phyloP scores from a whole-genome alignment of 2,797 vertebrate species.

The Pachyuromys duprasi region DNA sequence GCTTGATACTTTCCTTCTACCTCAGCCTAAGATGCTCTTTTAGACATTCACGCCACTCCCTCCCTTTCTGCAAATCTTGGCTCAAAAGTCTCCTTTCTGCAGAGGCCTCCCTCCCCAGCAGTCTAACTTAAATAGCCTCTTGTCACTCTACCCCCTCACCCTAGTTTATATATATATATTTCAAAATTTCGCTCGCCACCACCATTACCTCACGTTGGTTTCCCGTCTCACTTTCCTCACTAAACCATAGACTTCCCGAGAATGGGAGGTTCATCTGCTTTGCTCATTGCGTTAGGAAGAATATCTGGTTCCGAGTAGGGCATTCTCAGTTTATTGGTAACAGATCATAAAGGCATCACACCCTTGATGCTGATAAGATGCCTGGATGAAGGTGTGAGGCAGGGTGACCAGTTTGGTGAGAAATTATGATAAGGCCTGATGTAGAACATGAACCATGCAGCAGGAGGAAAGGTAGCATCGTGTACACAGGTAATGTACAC shows the following conservation, averaged over 20 bases:
- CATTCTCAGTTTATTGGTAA: neutral
- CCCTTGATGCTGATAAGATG: neutral
- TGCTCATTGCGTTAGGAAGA: neutral
- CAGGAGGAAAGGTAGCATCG: neutral
- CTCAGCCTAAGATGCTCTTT: slow-evolving; percentile 46
- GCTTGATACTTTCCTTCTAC: neutral
- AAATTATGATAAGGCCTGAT: neutral
- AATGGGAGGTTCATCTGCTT: neutral
- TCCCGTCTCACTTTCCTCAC: neutral
- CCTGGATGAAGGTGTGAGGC: neutral
- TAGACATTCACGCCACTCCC: neutral
- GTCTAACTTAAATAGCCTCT: slow-evolving; percentile 65
- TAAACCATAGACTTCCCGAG: slow-evolving; percentile 34
- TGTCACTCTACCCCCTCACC: slow-evolving; percentile 47
- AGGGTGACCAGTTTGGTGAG: slow-evolving; percentile 18
- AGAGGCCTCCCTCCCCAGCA: slow-evolving; percentile 55
- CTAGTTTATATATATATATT: neutral
- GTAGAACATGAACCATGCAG: neutral
- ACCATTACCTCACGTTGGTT: slow-evolving; percentile 39
- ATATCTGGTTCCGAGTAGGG: neutral
- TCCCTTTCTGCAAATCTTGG: slow-evolving; percentile 54
- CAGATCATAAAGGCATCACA: neutral
- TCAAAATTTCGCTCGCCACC: neutral
- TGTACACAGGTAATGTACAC: too few species aligned
- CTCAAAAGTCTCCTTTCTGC: slow-evolving; percentile 60